These are phyloP conservation scores for Leptopterna dolabrata DNA, from an alignment of 2,888 invertebrate species.

Conservation along the genomic window DNA sequence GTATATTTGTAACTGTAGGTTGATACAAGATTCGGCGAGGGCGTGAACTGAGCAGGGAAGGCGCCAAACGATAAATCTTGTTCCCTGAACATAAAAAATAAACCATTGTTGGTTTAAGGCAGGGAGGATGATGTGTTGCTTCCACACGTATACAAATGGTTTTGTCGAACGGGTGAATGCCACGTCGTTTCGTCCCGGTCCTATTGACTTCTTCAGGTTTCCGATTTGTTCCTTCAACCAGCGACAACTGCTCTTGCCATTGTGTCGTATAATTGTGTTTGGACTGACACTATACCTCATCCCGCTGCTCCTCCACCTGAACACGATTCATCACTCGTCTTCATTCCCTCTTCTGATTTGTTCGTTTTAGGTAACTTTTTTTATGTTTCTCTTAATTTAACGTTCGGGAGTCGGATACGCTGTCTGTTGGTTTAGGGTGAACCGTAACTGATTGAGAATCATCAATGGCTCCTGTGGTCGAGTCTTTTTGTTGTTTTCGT, in stretches of 20 bases:
- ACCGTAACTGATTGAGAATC: slow-evolving; percentile 33
- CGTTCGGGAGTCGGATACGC: background rate
- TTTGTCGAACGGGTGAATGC: slow-evolving; percentile 32
- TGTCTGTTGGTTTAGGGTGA: slow-evolving; percentile 20
- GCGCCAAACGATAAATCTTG: slow-evolving; percentile 16
- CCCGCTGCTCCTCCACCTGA: slow-evolving; percentile 31
- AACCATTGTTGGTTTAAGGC: slow-evolving; percentile 36
- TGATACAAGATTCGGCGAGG: background rate
- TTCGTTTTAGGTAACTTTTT: background rate
- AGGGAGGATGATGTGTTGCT: slow-evolving; percentile 34
- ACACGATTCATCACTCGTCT: slow-evolving; percentile 49
- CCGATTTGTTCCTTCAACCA: slow-evolving; percentile 47
- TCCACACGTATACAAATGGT: slow-evolving; percentile 7
- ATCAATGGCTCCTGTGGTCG: slow-evolving; percentile 24
- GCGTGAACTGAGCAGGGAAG: background rate
- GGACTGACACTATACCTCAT: slow-evolving; percentile 38
- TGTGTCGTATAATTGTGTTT: slow-evolving; percentile 58
- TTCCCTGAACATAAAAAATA: background rate
- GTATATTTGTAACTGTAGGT: background rate
- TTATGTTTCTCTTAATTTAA: slow-evolving; percentile 33
- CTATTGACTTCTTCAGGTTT: slow-evolving; percentile 51
- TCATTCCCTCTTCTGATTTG: slow-evolving; percentile 31
- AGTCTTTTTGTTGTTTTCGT: slow-evolving; percentile 3
- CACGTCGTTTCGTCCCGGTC: slow-evolving; percentile 46
- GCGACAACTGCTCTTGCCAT: slow-evolving; percentile 51